Base-by-base conservation (phyloP, 2,888 invertebrate genomes). In the Tinea semifulvella region DNA sequence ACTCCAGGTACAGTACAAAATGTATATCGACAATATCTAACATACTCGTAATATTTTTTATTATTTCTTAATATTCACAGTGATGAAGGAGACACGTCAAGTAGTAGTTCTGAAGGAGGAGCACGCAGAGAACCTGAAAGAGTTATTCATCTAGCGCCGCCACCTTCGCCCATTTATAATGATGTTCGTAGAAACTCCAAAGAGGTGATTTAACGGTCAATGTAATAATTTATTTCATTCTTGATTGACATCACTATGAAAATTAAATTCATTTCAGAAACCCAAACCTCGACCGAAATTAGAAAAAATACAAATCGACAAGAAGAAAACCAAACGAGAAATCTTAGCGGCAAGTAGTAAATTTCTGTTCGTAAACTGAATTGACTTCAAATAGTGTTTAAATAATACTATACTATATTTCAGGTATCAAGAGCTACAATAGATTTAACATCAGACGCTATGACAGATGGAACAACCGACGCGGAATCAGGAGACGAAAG, bases 1-100 rank as follows among this genome's bases (percentile, higher is more conserved):
- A 94, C 65, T 93, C 94, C 6, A 94, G 93, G 93, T 92, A 49
- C 13, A 28, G 5, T 28, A 8, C 7, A 11, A 22, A 22, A 22
- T 8, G 5, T 22, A 22, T 22, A 7, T n/a, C 6, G 6, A 22
- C 25, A 22, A 22, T 22, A 22, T 22, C 8, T 22, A 22, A n/a
- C 25, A 22, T 22, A 22, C n/a, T n/a, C n/a, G n/a, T n/a, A n/a
- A n/a, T n/a, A n/a, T n/a, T n/a, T n/a, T n/a, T n/a, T 25, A 44
- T 50, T 47, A 48, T 55, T 65, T 31, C n/a, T 13, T 31, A 2
- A 7, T 3, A 31, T 31, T 14, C 58, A 44, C 60, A 92, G 92
- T 67, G 92, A 92, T 56, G 92, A 91, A 70, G 92, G 91, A 3
- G 90, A 90, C 54, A 88, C 89, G 4, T 89, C 88, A 31, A 88